Conservation (phyloP, 1,140 invertebrate genomes). For the Pentalonia nigronervosa region DNA sequence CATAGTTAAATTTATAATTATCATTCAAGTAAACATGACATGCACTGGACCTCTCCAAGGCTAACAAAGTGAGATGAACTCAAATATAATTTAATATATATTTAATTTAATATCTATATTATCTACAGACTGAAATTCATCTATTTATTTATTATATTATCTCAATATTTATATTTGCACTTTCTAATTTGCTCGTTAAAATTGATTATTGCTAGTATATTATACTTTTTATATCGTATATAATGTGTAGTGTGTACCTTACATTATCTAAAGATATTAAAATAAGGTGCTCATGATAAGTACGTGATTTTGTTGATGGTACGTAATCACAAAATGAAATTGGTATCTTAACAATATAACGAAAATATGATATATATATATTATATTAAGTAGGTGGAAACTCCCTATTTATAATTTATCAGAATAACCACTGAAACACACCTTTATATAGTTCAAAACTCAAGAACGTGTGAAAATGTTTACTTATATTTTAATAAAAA, state of each 20-base stretch:
- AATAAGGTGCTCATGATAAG: neutral
- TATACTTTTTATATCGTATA: neutral
- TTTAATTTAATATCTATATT: neutral
- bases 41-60: neutral
- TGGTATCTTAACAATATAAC: neutral
- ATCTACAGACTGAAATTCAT: neutral
- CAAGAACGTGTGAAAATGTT: neutral
- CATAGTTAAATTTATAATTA: neutral
- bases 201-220: neutral
- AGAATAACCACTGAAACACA: neutral
- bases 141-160: neutral
- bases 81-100: too few relatives aligned
- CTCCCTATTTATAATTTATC: neutral
- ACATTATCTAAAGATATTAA: constrained; percentile 25
- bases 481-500: constrained; percentile 8
- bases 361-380: constrained; percentile 28
- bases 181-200: neutral
- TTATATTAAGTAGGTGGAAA: neutral
- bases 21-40: neutral
- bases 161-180: neutral
- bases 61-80: neutral
- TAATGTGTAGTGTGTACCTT: neutral
- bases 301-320: constrained; percentile 14
- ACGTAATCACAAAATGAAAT: neutral
- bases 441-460: neutral